A percentile compares a stretch with the other conserved stretches of the same genome.
Evolutionary conservation across 1,140 invertebrate genomes (phyloP).

Genomic region (Anastrepha obliqua): DNA sequence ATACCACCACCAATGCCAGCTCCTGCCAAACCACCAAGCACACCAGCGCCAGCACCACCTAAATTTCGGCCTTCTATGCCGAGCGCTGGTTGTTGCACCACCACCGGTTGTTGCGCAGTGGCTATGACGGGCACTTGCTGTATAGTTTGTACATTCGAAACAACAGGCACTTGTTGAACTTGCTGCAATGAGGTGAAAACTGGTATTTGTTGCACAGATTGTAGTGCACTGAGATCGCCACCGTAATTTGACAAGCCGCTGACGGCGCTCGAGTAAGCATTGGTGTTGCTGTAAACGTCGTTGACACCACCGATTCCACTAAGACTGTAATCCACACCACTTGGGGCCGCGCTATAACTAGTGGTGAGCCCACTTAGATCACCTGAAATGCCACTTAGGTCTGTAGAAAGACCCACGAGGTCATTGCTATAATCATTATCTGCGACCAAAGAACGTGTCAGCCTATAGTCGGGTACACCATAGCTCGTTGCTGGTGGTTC

Average conservation of each 20-base stretch:
- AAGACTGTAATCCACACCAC: background rate
- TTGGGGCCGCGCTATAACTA: slow-evolving; percentile 12
- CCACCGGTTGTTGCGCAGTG: slow-evolving; percentile 55
- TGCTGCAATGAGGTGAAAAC: slow-evolving; percentile 60
- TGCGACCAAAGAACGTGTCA: background rate
- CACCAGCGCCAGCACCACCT: slow-evolving; percentile 57
- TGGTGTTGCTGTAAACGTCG: background rate
- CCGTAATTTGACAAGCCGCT: background rate
- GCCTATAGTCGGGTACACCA: slow-evolving; percentile 29
- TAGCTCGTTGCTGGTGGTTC: background rate
- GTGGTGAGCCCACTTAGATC: background rate
- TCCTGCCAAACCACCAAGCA: slow-evolving; percentile 58
- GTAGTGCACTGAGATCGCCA: slow-evolving; percentile 9
- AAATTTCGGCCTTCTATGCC: slow-evolving; percentile 59
- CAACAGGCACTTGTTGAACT: slow-evolving; percentile 63
- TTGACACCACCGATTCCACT: background rate
- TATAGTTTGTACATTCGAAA: slow-evolving; percentile 56
- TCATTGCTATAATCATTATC: background rate
- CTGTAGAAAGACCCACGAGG: slow-evolving; percentile 7
- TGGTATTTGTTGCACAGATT: slow-evolving; percentile 57
- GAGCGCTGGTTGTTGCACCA: slow-evolving; percentile 41
- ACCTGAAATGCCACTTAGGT: background rate
- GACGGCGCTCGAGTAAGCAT: background rate
- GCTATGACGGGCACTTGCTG: slow-evolving; percentile 60
- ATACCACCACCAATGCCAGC: slow-evolving; percentile 60